Conservation (phyloP, 2,797 vertebrate species). For the Botia kubotai region DNA sequence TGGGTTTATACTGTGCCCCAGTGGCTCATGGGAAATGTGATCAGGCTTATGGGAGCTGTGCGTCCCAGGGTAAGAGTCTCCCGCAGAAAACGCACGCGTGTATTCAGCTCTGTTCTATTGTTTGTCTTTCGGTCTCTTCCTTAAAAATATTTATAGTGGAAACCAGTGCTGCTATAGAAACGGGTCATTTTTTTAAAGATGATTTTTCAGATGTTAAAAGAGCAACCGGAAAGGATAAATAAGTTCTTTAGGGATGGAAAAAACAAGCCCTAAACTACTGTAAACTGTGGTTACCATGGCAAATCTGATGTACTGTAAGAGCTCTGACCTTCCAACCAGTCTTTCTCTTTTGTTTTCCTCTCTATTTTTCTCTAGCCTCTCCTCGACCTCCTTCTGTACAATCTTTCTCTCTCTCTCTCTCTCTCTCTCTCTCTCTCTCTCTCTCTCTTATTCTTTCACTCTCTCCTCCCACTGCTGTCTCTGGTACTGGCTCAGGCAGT, state of each 20-base stretch:
- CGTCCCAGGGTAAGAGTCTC: not conserved
- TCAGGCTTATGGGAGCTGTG: slow-evolving; percentile 12
- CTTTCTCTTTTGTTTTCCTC: slow-evolving; percentile 21
- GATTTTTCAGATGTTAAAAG: no score
- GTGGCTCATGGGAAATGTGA: slow-evolving; percentile 21
- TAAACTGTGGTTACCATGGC: not conserved
- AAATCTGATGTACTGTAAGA: not conserved
- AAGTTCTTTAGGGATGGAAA: no score
- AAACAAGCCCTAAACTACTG: no score
- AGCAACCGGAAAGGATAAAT: no score
- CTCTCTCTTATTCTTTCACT: not conserved
- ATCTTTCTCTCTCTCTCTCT: not conserved
- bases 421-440: not conserved
- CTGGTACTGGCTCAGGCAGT: slow-evolving; percentile 22
- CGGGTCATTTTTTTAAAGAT: no score
- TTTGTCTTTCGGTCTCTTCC: not conserved
- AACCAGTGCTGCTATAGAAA: not conserved
- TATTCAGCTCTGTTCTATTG: not conserved
- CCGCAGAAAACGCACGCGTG: not conserved
- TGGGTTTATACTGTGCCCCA: slow-evolving; percentile 4
- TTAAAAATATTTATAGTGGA: not conserved
- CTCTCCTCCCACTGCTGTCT: slow-evolving; percentile 21
- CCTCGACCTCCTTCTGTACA: slow-evolving; percentile 23
- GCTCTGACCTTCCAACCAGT: not conserved
- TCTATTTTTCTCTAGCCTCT: not conserved